Percentiles rank a stretch among this genome's conserved stretches.
These are phyloP conservation scores for Nothocercus nigrocapillus DNA, from an alignment of 2,113 vertebrate species.

Conservation along the genomic window DNA sequence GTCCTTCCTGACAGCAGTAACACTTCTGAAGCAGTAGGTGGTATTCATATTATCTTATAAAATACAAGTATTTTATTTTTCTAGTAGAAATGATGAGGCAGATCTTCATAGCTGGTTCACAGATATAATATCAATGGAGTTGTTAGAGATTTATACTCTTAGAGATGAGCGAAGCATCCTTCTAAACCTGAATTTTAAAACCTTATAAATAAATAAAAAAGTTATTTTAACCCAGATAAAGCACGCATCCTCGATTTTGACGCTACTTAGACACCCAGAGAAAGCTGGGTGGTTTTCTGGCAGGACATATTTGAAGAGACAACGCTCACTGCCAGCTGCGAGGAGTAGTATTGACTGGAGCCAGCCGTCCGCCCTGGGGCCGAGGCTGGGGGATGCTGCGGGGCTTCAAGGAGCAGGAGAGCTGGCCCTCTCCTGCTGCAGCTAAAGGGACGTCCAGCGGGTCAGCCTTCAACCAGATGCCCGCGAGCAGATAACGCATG, in stretches of 20 bases:
- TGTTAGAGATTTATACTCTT: fast-evolving
- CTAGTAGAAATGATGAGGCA: background rate
- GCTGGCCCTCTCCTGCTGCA: background rate
- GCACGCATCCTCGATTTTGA: background rate
- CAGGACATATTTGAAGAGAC: background rate
- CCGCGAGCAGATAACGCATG: fast-evolving
- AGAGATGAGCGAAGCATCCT: background rate
- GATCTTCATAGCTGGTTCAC: background rate
- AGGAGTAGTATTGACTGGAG: background rate
- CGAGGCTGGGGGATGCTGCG: background rate
- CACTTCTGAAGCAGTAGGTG: background rate
- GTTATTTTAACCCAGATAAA: background rate
- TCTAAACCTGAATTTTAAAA: background rate
- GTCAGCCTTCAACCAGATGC: background rate
- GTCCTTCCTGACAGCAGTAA: background rate
- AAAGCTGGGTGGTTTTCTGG: background rate
- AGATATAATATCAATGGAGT: background rate
- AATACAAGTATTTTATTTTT: background rate
- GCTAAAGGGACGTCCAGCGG: background rate
- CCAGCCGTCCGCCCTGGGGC: background rate
- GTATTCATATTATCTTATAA: background rate
- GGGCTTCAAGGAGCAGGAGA: background rate
- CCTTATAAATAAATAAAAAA: background rate
- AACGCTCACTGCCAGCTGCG: fast-evolving
- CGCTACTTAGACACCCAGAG: background rate